These are phyloP conservation scores for Pyrrhia umbra DNA, from an alignment of 2,888 invertebrate genomes.

Conservation along the genomic window DNA sequence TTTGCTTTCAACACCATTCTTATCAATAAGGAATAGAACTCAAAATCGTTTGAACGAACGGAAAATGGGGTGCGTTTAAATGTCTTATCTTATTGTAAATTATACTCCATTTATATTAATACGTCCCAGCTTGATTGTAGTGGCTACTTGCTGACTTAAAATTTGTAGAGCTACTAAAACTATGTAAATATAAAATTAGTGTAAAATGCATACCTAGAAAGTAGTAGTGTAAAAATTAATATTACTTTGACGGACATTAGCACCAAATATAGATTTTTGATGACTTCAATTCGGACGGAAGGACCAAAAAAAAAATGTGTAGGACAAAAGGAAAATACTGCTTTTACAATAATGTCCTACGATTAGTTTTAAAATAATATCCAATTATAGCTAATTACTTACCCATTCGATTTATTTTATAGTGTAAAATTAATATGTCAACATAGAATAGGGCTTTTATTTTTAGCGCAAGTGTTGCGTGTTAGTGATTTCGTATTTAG, in stretches of 20 bases:
- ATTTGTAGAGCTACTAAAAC: neutral
- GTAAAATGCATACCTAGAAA: neutral
- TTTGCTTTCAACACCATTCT: too few species aligned
- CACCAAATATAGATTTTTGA: too few species aligned
- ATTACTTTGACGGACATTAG: too few species aligned
- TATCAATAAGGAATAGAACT: too few species aligned
- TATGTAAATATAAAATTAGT: neutral
- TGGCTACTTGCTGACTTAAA: neutral
- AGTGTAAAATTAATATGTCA: too few species aligned
- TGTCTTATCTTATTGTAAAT: too few species aligned
- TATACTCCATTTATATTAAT: too few species aligned
- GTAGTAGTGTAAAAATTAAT: neutral
- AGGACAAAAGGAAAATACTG: conserved; percentile 1
- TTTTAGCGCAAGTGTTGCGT: conserved; percentile 25
- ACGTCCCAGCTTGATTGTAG: conserved; percentile 13
- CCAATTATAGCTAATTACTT: conserved; percentile 22
- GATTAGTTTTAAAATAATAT: neutral
- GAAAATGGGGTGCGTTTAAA: too few species aligned
- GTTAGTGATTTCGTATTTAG: conserved; percentile 36
- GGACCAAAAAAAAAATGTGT: too few species aligned
- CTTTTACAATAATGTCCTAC: conserved; percentile 3
- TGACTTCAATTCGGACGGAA: too few species aligned
- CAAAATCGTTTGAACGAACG: too few species aligned
- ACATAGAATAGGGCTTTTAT: conserved; percentile 5
- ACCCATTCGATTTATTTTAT: too few species aligned